phyloP scores from a whole-genome alignment of 2,888 invertebrate genomes.

The Busseola fusca region DNA sequence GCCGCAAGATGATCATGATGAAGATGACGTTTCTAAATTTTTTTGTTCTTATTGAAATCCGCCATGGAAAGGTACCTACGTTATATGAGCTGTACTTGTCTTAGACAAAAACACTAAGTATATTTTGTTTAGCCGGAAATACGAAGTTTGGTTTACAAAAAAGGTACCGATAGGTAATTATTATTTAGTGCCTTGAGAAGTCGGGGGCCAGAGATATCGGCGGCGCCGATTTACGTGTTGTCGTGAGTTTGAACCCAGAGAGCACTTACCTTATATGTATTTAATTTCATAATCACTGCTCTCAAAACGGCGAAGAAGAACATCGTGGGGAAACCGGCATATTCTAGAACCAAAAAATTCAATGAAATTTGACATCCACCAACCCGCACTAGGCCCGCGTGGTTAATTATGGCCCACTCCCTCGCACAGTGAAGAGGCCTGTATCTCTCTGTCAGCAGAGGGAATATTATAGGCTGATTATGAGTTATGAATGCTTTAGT shows the following conservation, averaged over 20 bases:
- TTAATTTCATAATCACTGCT: not conserved
- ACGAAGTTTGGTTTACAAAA: conserved; percentile 7
- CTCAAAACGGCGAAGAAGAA: not conserved
- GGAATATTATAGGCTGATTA: no score
- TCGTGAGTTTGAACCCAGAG: not conserved
- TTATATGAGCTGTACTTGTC: not conserved
- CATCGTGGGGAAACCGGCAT: not conserved
- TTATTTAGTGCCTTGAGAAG: not conserved
- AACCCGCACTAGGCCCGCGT: no score
- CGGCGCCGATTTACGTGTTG: not conserved
- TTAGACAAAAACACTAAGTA: conserved; percentile 3
- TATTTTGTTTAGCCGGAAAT: not conserved
- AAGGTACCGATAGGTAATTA: not conserved
- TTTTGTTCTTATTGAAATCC: not conserved
- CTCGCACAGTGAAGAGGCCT: not conserved
- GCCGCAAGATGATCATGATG: not conserved
- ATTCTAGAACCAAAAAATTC: not conserved
- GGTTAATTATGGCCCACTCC: not conserved
- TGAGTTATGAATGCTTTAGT: not conserved
- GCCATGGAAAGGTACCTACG: not conserved
- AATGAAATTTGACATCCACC: no score
- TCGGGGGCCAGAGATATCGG: not conserved
- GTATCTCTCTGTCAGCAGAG: not conserved
- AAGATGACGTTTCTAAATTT: not conserved
- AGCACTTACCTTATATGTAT: not conserved